phyloP scores from a whole-genome alignment of 2,797 vertebrate genomes.

The Ctenochaetus hawaiiensis region DNA sequence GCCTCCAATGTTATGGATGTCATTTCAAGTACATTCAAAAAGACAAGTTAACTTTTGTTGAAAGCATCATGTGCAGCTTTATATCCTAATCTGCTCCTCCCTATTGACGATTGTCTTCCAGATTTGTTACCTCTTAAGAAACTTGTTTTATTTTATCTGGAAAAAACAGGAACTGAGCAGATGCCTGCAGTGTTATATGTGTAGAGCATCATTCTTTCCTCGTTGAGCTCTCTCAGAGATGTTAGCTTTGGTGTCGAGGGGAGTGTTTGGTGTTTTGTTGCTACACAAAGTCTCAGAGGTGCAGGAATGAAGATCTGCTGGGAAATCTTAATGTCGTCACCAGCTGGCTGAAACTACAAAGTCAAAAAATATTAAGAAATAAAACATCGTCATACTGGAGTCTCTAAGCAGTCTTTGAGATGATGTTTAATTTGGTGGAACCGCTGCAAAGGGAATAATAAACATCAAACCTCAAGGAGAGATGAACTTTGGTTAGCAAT shows the following conservation, averaged over 20 bases:
- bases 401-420: not conserved
- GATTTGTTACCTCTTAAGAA: not conserved
- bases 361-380: constrained; percentile 1
- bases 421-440: not conserved
- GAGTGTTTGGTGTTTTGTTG: constrained; percentile 11
- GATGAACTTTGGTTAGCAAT: not conserved
- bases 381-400: not conserved
- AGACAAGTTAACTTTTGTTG: too few species aligned
- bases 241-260: not conserved
- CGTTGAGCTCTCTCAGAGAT: not conserved
- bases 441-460: not conserved
- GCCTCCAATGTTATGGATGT: too few species aligned
- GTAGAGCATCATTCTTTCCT: not conserved
- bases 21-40: too few species aligned
- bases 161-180: not conserved
- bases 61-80: too few species aligned
- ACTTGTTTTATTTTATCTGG: not conserved
- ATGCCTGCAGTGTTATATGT: not conserved
- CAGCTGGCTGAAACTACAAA: not conserved
- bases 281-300: not conserved
- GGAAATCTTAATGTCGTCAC: not conserved
- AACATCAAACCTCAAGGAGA: not conserved
- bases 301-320: not conserved
- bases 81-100: too few species aligned
- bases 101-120: too few species aligned